Conservation (phyloP, 2,888 invertebrate genomes). For the Diloba caeruleocephala region DNA sequence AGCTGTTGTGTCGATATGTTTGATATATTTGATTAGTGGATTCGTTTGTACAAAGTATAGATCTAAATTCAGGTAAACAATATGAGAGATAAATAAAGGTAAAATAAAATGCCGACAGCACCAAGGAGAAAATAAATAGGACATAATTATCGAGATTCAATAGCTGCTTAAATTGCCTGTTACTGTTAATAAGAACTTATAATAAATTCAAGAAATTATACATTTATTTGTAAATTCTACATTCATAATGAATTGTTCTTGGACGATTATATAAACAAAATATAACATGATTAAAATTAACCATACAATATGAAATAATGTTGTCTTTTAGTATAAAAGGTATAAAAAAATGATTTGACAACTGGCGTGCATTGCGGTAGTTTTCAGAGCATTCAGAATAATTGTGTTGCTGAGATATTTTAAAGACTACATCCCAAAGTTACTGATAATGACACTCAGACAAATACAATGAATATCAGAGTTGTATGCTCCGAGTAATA, state of each 20-base stretch:
- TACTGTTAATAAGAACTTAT: conserved; percentile 3
- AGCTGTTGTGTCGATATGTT: conserved; percentile 50
- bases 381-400: not conserved
- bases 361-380: conserved; percentile 15
- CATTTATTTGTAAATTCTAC: conserved; percentile 6
- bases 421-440: too few species aligned
- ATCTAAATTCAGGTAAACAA: conserved; percentile 13
- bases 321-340: conserved; percentile 6
- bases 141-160: conserved; percentile 15
- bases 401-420: not conserved
- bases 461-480: too few species aligned
- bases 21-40: conserved; percentile 14
- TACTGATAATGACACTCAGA: too few species aligned
- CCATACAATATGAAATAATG: conserved; percentile 22
- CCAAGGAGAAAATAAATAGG: conserved; percentile 40
- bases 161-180: conserved; percentile 9
- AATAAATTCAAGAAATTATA: not conserved
- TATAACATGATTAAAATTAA: conserved; percentile 21
- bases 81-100: conserved; percentile 18
- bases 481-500: too few species aligned
- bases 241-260: conserved; percentile 8
- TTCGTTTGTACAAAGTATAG: conserved; percentile 23
- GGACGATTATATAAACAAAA: conserved; percentile 13
- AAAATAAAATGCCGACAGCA: conserved; percentile 65
- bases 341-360: conserved; percentile 20